Evolutionary conservation across 2,113 vertebrate species (phyloP).

Genomic region (Otolemur garnettii): DNA sequence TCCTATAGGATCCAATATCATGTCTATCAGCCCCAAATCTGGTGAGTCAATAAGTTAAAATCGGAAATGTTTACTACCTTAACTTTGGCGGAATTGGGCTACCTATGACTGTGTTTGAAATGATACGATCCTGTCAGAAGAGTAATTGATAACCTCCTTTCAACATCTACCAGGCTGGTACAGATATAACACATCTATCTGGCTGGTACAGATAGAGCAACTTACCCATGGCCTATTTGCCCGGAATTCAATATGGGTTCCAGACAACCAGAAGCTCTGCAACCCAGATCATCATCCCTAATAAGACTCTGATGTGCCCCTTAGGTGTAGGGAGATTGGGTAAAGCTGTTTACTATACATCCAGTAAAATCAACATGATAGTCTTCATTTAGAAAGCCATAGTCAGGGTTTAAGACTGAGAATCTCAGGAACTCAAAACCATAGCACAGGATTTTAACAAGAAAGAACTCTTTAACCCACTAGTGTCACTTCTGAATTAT

Average conservation of each 20-base stretch:
- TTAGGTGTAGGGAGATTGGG: neutral
- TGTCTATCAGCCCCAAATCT: constrained; percentile 45
- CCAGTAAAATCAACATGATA: neutral
- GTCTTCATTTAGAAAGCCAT: constrained; percentile 2
- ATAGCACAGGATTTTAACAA: neutral
- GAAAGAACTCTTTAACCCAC: neutral
- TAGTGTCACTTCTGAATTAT: neutral
- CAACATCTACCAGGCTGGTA: constrained; percentile 39
- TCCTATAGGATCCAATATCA: neutral
- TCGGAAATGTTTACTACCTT: constrained; percentile 54
- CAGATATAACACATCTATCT: constrained; percentile 41
- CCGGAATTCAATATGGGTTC: constrained; percentile 46
- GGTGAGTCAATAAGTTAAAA: constrained; percentile 41
- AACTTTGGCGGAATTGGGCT: neutral
- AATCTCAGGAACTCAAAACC: neutral
- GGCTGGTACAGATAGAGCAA: constrained; percentile 3
- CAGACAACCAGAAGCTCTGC: constrained; percentile 25
- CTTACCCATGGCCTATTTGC: neutral
- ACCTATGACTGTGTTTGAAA: constrained; percentile 19
- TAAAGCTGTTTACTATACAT: constrained; percentile 15
- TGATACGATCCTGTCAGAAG: constrained; percentile 6
- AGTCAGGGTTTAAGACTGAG: neutral
- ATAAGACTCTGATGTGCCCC: neutral
- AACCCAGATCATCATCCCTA: constrained; percentile 47
- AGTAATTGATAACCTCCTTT: constrained; percentile 62